Evolutionary conservation across 2,113 vertebrate genomes (phyloP).

Genomic region (Stigmatopora nigra): DNA sequence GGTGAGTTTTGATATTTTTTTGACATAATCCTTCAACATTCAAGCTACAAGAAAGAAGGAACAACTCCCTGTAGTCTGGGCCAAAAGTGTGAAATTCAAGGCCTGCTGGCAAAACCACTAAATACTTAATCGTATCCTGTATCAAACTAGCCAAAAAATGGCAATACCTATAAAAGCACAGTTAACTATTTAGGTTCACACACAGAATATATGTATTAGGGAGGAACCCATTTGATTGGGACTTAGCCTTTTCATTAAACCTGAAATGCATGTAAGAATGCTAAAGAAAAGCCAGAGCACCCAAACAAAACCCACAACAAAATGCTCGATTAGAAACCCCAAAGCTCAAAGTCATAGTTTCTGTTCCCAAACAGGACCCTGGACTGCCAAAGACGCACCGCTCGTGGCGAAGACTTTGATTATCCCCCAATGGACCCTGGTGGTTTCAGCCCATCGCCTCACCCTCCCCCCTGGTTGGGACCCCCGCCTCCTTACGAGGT

Average conservation of each 20-base stretch:
- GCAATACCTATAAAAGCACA: too few species aligned
- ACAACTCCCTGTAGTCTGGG: background rate
- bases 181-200: too few species aligned
- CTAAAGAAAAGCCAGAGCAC: too few species aligned
- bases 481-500: conserved; percentile 74
- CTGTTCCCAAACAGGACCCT: conserved; percentile 45
- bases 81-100: background rate
- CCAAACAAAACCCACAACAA: too few species aligned
- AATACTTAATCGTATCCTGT: background rate
- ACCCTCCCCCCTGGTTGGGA: conserved; percentile 66
- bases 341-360: background rate
- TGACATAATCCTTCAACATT: background rate
- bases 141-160: background rate
- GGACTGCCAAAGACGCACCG: conserved; percentile 53
- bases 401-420: conserved; percentile 67
- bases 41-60: background rate
- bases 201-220: too few species aligned
- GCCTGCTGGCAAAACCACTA: background rate
- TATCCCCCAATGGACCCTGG: conserved; percentile 70
- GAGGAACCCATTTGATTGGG: too few species aligned
- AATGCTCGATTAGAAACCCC: too few species aligned
- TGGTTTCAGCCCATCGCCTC: conserved; percentile 64
- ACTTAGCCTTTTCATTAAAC: too few species aligned
- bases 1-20: conserved; percentile 49
- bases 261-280: too few species aligned